A percentile compares a stretch with the other conserved stretches of the same genome.
phyloP scores from a whole-genome alignment of 2,888 invertebrate genomes.

The Amblyteles armatorius region DNA sequence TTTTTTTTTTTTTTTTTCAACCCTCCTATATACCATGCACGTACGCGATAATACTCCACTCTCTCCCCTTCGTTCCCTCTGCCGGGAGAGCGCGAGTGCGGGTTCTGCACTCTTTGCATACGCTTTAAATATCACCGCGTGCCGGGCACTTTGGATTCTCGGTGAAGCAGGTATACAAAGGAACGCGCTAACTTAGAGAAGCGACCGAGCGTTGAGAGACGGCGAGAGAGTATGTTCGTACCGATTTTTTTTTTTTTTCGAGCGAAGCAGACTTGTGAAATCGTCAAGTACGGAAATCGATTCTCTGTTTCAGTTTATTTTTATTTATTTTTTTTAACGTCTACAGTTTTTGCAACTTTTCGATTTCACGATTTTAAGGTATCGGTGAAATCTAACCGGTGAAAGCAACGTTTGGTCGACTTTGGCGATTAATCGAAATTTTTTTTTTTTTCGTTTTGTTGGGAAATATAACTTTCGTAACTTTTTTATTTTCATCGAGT shows the following conservation, averaged over 20 bases:
- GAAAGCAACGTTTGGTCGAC: too few relatives aligned
- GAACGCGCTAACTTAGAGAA: constrained; percentile 38
- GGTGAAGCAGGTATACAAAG: constrained; percentile 59
- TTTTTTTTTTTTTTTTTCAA: constrained; percentile 40
- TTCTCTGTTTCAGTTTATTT: not conserved
- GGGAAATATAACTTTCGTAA: too few relatives aligned
- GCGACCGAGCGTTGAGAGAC: constrained; percentile 20
- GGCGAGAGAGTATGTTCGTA: not conserved
- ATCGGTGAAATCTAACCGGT: too few relatives aligned
- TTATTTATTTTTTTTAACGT: constrained; percentile 3
- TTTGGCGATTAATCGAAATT: too few relatives aligned
- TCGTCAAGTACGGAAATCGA: not conserved
- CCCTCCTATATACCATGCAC: constrained; percentile 42
- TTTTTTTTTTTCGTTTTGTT: not conserved
- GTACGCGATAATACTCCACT: constrained; percentile 29
- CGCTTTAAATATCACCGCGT: constrained; percentile 81
- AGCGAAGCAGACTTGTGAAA: not conserved
- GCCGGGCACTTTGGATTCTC: constrained; percentile 67
- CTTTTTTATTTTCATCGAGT: not conserved
- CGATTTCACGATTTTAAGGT: constrained; percentile 7
- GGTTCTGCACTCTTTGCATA: constrained; percentile 81
- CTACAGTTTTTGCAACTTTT: not conserved
- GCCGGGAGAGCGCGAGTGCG: constrained; percentile 47
- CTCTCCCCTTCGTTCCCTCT: not conserved
- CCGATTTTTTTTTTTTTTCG: constrained; percentile 1